These are phyloP conservation scores for Limnephilus auricula DNA, from an alignment of 2,888 invertebrate species.

Conservation along the genomic window DNA sequence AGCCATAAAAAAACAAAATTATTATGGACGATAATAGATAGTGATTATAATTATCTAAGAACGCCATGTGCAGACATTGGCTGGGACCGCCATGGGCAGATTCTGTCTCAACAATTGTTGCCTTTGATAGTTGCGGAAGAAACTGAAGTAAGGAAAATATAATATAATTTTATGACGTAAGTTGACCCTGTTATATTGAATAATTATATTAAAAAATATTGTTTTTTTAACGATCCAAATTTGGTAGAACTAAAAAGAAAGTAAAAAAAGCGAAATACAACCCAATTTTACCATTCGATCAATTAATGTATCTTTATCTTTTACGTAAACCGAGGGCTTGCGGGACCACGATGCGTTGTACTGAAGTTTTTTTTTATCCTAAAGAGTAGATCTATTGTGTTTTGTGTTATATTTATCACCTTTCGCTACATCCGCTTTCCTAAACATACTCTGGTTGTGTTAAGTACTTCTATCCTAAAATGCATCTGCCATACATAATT, in stretches of 20 bases:
- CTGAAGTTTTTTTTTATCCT: too few species aligned
- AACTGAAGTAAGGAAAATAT: background rate
- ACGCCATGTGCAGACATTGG: constrained; percentile 21
- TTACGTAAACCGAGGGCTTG: too few species aligned
- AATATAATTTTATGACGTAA: background rate
- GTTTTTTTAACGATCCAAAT: too few species aligned
- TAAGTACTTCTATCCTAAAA: background rate
- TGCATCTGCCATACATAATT: background rate
- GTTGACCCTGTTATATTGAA: background rate
- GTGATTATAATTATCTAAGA: background rate
- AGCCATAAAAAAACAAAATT: background rate
- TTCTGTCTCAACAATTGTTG: background rate
- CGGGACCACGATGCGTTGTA: too few species aligned
- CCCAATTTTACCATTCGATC: too few species aligned
- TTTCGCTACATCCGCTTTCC: background rate
- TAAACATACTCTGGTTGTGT: background rate
- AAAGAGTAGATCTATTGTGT: background rate
- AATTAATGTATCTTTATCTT: too few species aligned
- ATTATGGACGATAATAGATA: background rate
- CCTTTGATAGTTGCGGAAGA: background rate
- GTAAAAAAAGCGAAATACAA: too few species aligned
- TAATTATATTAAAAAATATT: background rate
- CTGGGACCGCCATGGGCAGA: background rate
- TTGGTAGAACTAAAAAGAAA: too few species aligned
- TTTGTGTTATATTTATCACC: background rate